These are phyloP conservation scores for Oegoconia quadripuncta DNA, from an alignment of 2,888 invertebrate species.

Conservation along the genomic window DNA sequence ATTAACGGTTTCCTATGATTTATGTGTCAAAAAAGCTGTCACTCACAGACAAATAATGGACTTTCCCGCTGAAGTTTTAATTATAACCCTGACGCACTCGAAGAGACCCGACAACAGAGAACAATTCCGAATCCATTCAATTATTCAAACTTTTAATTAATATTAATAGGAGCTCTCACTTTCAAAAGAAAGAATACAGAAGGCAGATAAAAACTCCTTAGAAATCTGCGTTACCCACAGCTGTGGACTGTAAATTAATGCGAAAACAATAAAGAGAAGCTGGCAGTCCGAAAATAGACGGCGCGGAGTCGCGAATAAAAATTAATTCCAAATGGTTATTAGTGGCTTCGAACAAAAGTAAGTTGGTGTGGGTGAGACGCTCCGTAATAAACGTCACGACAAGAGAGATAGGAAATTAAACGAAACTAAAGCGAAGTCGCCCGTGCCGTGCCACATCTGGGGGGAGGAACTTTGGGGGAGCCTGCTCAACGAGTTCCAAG, in stretches of 20 bases:
- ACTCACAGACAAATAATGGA: conserved; percentile 63
- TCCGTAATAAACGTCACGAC: conserved; percentile 69
- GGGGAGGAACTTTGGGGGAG: conserved; percentile 55
- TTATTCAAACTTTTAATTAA: conserved; percentile 79
- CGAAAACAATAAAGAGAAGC: conserved; percentile 70
- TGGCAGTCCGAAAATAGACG: conserved; percentile 61
- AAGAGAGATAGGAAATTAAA: conserved; percentile 74
- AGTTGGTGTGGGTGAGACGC: conserved; percentile 31
- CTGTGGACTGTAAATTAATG: conserved; percentile 75
- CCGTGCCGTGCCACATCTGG: conserved; percentile 60
- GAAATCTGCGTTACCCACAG: conserved; percentile 72
- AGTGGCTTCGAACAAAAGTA: conserved; percentile 59
- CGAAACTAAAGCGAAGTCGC: conserved; percentile 70
- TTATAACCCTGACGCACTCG: conserved; percentile 66
- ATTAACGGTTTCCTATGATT: too few relatives aligned
- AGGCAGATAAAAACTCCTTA: conserved; percentile 74
- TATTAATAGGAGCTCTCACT: conserved; percentile 76
- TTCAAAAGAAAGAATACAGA: conserved; percentile 73
- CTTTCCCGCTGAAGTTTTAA: conserved; percentile 59
- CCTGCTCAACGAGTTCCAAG: conserved; percentile 29
- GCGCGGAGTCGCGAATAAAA: conserved; percentile 55
- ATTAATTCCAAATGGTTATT: conserved; percentile 71
- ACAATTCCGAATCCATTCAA: conserved; percentile 74
- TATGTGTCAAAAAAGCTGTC: conserved; percentile 43
- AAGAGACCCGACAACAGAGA: conserved; percentile 63